Conservation (phyloP, 2,888 invertebrate genomes). For the Tethea ocularis region DNA sequence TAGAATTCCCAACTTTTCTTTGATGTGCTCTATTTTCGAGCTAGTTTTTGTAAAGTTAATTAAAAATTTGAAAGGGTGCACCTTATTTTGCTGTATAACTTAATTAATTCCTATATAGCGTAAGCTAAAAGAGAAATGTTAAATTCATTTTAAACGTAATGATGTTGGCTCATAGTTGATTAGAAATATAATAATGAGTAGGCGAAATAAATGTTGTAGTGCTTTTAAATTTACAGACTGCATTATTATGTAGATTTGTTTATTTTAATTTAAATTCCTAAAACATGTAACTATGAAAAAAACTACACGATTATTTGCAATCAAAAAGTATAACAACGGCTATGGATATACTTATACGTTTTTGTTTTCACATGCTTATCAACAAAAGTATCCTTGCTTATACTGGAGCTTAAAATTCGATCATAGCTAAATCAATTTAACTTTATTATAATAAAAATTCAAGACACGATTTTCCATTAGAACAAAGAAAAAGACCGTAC, state of each 20-base stretch:
- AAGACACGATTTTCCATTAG: not conserved
- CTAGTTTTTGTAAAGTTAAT: not conserved
- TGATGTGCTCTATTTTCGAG: not conserved
- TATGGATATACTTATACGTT: no score
- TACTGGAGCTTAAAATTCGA: not conserved
- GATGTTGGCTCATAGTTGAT: not conserved
- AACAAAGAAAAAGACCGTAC: conserved; percentile 1
- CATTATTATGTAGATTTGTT: not conserved
- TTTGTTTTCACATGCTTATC: no score
- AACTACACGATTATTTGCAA: not conserved
- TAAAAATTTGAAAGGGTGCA: not conserved
- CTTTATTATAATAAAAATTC: not conserved
- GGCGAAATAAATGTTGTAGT: not conserved
- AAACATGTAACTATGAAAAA: no score
- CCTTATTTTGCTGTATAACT: not conserved
- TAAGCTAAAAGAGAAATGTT: not conserved
- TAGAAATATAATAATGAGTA: not conserved
- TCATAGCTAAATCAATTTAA: not conserved
- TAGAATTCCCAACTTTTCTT: not conserved
- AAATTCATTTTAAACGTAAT: not conserved
- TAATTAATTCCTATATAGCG: not conserved
- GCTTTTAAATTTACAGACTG: not conserved
- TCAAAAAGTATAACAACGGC: not conserved
- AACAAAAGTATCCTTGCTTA: no score
- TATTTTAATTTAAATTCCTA: not conserved